Base-by-base conservation (phyloP, 2,888 invertebrate species). In the Eristalinus sepulchralis region DNA sequence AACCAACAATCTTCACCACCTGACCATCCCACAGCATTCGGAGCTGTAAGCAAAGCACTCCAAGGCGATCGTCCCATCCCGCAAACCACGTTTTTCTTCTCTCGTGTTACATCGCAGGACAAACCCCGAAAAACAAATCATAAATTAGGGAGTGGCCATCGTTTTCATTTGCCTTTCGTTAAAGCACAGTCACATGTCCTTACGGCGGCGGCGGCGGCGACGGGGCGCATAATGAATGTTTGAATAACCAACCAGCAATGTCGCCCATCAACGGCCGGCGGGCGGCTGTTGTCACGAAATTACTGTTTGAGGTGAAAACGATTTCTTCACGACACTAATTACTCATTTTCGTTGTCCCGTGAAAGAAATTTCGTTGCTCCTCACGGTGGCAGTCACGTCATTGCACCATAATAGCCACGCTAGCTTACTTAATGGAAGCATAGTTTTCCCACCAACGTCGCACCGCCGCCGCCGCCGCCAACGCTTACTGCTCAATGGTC, bases 261-360 rank as follows among this genome's bases (percentile, higher is more conserved):
- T 76, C 55, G 66, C 64, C 75, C 55, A 47, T 47, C 47, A 17
- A 47, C 47, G 39, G 1, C 39, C 47, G n/a, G 1, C 39, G 47
- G 47, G 1, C 47, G 47, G 17, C 47, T 47, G 81, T 77, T 77
- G 78, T 70, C 78, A 86, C 82, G 77, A 82, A 78, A 82, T 78
- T 82, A 78, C 53, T 83, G 78, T 83, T 86, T 83, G 73, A 85
- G 73, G 64, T 86, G 60, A 62, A 57, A 77, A 83, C 73, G 86
- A 86, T 83, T 86, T 79, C 78, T 83, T 83, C 71, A 75, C 75
- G 55, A 70, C 78, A 75, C 75, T 83, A 83, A 86, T 83, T 83
- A 86, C 78, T 83, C 66, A 83, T 75, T 85, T 81, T 73, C 33
- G 68, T 77, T 53, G 63, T 59, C 24, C 60, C 39, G 36, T 39